Evolutionary conservation across 2,888 invertebrate genomes (phyloP), one percentile per base, ranked within the genome.

Genomic region (Hylaea fasciaria): DNA sequence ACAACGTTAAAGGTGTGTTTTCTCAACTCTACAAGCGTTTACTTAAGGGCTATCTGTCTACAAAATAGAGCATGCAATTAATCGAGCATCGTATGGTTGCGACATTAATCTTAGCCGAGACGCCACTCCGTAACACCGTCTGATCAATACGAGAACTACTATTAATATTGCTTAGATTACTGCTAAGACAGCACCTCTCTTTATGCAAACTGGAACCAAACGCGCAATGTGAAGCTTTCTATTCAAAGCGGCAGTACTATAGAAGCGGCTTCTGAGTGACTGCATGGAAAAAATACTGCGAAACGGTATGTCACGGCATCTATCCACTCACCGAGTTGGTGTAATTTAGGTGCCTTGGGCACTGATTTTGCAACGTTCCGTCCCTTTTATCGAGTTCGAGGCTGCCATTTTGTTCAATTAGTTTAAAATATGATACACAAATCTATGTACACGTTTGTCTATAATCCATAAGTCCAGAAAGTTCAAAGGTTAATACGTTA

Each of bases 11-110:
- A n/a, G n/a, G n/a, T n/a, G n/a, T 74, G 69, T 78, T 73, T 76
- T 77, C 66, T 76, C 71, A 75, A 78, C 56, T 44, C 22, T 61
- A 47, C 12, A 2, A 4, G n/a, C 46, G 76, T 74, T 74, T 62
- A 72, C 68, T 77, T 79, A 77, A 77, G 71, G 73, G 63, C 72
- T 76, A 80, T 81, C 74, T 77, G 72, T 78, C 72, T 75, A 76
- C 74, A 80, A 84, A 86, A 81, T 81, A 73, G 80, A 82, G 76
- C 80, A 76, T 73, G 80, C 81, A 84, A 84, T 86, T 85, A 85
- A 87, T 85, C 80, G 78, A 81, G 78, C 80, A 83, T 84, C 81
- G 77, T 74, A 76, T 75, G 76, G 72, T 87, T 86, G 78, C 83
- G 77, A 74, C 80, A 22, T 86, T 75, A 69, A 77, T 77, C 76